phyloP scores from a whole-genome alignment of 2,113 vertebrate species.

The Larimichthys polyactis region DNA sequence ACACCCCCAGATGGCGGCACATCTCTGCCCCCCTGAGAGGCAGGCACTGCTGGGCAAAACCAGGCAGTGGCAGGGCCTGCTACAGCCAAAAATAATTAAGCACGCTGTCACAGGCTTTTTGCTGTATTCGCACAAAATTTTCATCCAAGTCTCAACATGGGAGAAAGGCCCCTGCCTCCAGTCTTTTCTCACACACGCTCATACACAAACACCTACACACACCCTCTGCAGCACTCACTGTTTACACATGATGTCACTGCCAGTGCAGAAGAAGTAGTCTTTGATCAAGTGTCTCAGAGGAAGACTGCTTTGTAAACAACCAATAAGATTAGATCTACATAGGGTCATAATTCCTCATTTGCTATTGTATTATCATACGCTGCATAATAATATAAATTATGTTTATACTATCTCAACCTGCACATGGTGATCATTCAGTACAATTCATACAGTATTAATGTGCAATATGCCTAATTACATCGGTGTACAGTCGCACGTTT shows the following conservation, averaged over 20 bases:
- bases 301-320: conserved; percentile 59
- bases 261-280: conserved; percentile 54
- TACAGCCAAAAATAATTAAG: conserved; percentile 85
- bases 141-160: conserved; percentile 83
- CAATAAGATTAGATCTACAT: conserved; percentile 52
- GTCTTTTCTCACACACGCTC: conserved; percentile 51
- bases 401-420: conserved; percentile 4
- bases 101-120: conserved; percentile 82
- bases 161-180: conserved; percentile 79
- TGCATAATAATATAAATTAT: conserved; percentile 36
- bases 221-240: conserved; percentile 60
- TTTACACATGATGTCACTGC: conserved; percentile 69
- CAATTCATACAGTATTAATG: conserved; percentile 27
- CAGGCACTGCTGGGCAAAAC: conserved; percentile 71
- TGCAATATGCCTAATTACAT: background rate
- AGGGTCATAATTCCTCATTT: conserved; percentile 37
- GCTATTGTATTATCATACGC: conserved; percentile 35
- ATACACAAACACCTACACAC: conserved; percentile 11
- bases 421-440: background rate
- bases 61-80: conserved; percentile 76
- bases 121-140: conserved; percentile 82
- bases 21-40: conserved; percentile 73
- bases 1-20: conserved; percentile 69
- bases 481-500: conserved; percentile 11
- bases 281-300: conserved; percentile 70